These are phyloP conservation scores for Geopemphigus sp. DNA, from an alignment of 1,140 invertebrate species.

Conservation along the genomic window DNA sequence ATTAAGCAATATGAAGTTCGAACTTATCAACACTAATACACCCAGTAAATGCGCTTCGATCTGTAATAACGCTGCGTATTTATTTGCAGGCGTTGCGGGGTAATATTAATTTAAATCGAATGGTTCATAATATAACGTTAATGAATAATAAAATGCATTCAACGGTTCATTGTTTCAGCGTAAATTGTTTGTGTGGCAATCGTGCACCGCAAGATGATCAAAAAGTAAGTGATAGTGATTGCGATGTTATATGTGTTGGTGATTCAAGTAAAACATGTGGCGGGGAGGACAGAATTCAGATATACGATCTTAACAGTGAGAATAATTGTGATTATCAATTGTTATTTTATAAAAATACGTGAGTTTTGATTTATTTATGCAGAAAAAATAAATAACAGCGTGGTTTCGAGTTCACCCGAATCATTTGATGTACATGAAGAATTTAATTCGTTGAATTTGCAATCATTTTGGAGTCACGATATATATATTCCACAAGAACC, in stretches of 20 bases:
- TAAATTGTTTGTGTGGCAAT: constrained; percentile 90
- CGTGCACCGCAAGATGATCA: constrained; percentile 58
- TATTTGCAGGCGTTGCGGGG: constrained; percentile 35
- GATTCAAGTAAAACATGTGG: constrained; percentile 74
- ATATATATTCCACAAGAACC: constrained; percentile 30
- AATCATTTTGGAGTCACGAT: constrained; percentile 36
- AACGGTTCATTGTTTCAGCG: constrained; percentile 59
- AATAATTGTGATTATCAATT: background rate
- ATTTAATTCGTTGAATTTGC: constrained; percentile 18
- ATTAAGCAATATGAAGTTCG: constrained; percentile 46
- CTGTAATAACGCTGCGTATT: constrained; percentile 49
- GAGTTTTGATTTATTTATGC: background rate
- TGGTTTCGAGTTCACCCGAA: background rate
- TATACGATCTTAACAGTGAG: constrained; percentile 23
- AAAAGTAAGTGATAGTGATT: constrained; percentile 57
- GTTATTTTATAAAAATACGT: background rate
- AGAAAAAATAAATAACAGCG: background rate
- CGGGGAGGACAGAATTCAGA: constrained; percentile 74
- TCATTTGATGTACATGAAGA: background rate
- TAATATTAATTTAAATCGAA: background rate
- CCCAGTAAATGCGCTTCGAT: constrained; percentile 51
- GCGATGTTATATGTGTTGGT: constrained; percentile 80
- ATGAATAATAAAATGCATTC: background rate
- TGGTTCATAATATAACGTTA: background rate
- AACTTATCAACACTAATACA: constrained; percentile 50